phyloP scores from a whole-genome alignment of 2,113 vertebrate genomes.

The Phoenicopterus ruber region DNA sequence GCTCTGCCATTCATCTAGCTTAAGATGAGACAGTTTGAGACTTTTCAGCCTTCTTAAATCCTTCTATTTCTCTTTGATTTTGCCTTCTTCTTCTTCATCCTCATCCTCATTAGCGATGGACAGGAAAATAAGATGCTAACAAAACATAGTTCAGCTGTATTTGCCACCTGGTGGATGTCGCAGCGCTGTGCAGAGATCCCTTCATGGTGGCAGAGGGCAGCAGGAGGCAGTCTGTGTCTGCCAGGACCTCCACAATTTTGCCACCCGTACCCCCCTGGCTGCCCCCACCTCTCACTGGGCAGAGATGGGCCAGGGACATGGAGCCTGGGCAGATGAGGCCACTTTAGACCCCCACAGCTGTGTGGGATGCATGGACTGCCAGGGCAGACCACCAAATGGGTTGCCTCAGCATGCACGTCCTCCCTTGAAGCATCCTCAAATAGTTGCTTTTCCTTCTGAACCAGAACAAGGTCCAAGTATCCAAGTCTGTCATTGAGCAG shows the following conservation, averaged over 20 bases:
- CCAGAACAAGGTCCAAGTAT: neutral
- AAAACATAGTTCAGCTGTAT: neutral
- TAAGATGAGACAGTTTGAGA: neutral
- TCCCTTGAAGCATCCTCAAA: neutral
- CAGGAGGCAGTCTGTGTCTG: neutral
- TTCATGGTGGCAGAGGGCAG: neutral
- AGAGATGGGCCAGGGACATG: neutral
- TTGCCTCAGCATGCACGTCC: neutral
- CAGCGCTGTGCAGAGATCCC: neutral
- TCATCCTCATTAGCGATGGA: neutral
- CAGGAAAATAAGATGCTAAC: neutral
- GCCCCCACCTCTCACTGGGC: neutral
- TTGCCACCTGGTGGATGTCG: constrained; percentile 1
- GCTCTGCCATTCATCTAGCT: neutral
- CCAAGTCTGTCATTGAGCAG: neutral
- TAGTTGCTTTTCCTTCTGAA: neutral
- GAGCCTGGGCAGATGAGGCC: neutral
- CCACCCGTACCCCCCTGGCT: rapidly evolving
- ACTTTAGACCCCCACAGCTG: neutral
- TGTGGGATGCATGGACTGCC: neutral
- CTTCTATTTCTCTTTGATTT: neutral
- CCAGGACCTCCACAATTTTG: rapidly evolving
- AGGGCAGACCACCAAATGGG: neutral
- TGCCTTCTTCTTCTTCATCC: neutral
- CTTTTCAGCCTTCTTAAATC: neutral